Evolutionary conservation across 2,113 vertebrate species (phyloP).

Genomic region (Apodemus speciosus): DNA sequence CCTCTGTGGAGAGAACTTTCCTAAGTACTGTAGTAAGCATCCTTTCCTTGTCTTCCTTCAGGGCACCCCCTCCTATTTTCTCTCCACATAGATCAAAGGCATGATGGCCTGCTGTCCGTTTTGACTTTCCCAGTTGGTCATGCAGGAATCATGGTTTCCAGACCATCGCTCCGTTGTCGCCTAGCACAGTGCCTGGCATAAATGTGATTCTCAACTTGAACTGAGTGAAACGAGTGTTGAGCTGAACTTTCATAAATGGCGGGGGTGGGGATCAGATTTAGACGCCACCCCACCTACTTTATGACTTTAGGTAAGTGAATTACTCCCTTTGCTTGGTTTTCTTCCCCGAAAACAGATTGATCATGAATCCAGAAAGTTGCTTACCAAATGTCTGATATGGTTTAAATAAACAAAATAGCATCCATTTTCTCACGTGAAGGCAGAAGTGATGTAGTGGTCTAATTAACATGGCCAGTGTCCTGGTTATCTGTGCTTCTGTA

Average conservation of each 20-base stretch:
- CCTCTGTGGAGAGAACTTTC: not conserved
- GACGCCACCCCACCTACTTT: not conserved
- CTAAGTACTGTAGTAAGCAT: not conserved
- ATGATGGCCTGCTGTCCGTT: not conserved
- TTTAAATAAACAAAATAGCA: not conserved
- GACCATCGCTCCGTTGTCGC: too few species aligned
- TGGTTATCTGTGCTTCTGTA: not conserved
- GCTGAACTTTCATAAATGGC: not conserved
- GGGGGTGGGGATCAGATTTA: not conserved
- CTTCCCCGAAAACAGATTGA: not conserved
- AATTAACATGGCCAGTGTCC: not conserved
- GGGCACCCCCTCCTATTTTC: not conserved
- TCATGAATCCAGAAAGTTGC: not conserved
- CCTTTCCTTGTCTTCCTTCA: not conserved
- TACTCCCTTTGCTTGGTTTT: not conserved
- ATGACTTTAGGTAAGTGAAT: not conserved
- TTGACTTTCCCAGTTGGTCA: not conserved
- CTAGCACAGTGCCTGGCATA: not conserved
- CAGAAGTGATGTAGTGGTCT: not conserved
- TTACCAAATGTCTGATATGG: not conserved
- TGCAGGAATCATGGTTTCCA: not conserved
- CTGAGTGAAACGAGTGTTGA: not conserved
- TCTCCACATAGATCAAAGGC: not conserved
- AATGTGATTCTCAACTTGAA: not conserved
- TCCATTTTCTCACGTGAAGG: not conserved